These are phyloP conservation scores for Pocillopora meandrina DNA, from an alignment of 92 coral and sea anemone genomes.

Conservation along the genomic window DNA sequence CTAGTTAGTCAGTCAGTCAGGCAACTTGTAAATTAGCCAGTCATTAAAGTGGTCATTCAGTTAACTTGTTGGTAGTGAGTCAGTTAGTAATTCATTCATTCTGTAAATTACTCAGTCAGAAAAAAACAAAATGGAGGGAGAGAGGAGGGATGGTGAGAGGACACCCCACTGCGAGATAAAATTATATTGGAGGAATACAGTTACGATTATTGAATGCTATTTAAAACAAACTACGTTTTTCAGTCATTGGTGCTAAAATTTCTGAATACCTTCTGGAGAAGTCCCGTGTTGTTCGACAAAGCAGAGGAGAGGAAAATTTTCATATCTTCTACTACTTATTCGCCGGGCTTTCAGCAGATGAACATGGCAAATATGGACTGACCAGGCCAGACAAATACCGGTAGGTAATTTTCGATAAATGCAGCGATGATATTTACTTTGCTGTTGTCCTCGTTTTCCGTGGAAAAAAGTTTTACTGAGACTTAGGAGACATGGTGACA, in stretches of 20 bases:
- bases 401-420: conserved; percentile 32
- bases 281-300: conserved; percentile 77
- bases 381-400: conserved; percentile 72
- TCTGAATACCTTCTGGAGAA: conserved; percentile 90
- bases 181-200: no score
- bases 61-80: background rate
- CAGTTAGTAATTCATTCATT: background rate
- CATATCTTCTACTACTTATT: conserved; percentile 86
- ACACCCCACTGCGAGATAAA: no score
- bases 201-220: background rate
- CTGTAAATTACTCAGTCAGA: background rate
- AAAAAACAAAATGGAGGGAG: no score
- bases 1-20: no score
- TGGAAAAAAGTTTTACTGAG: no score
- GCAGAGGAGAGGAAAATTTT: conserved; percentile 80
- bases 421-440: no score
- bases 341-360: conserved; percentile 79
- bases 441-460: no score
- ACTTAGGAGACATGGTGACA: no score
- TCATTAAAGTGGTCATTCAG: background rate
- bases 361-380: conserved; percentile 70
- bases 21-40: background rate
- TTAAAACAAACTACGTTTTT: background rate
- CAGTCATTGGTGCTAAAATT: conserved; percentile 89
- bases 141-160: no score